These are phyloP conservation scores for Glaucidium brasilianum DNA, from an alignment of 2,113 vertebrate genomes.

Conservation along the genomic window DNA sequence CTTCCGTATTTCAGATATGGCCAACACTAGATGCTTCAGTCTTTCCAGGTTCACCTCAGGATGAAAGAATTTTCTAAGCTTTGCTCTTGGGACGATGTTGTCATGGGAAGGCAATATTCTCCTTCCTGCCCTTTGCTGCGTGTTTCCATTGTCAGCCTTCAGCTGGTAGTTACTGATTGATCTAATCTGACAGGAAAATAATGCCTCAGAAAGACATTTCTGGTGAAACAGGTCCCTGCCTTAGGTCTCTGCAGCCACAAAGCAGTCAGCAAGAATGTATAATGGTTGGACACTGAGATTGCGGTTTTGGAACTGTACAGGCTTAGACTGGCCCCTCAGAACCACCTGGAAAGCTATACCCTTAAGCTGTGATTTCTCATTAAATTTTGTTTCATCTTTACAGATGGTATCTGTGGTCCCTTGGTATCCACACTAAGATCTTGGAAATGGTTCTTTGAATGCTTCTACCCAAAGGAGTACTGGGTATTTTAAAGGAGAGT, in stretches of 20 bases:
- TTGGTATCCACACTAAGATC: background rate
- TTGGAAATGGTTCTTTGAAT: background rate
- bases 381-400: background rate
- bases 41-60: background rate
- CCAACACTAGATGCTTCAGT: background rate
- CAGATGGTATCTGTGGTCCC: rapidly evolving
- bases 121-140: background rate
- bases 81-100: background rate
- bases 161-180: background rate
- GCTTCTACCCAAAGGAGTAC: background rate
- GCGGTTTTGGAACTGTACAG: background rate
- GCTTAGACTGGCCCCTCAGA: background rate
- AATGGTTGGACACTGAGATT: background rate
- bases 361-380: background rate
- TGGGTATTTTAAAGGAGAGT: background rate
- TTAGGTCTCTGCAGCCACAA: background rate
- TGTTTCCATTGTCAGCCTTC: background rate
- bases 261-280: background rate
- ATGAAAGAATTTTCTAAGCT: background rate
- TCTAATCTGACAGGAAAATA: background rate
- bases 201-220: background rate
- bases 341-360: background rate
- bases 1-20: background rate
- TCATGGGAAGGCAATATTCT: background rate
- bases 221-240: background rate